Base-by-base conservation (phyloP, 2,797 vertebrate genomes). In the Anomalospiza imberbis region DNA sequence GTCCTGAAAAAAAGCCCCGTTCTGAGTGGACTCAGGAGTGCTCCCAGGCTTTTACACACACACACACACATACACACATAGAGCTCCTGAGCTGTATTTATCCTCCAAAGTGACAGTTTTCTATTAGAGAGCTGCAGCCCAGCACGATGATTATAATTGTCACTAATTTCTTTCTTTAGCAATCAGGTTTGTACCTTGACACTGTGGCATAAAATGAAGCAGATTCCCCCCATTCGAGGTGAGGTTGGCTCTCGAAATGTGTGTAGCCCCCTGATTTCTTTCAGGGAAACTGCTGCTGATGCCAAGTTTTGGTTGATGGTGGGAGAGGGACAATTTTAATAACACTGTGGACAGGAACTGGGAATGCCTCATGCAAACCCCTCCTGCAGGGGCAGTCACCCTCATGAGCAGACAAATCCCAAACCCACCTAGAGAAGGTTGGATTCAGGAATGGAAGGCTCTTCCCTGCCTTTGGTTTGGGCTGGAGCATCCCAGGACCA, bases 161-260 rank as follows among this genome's bases (percentile, higher is more conserved):
- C 79, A 67, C 88, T 95, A 94, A 94, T 95, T 93, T 91, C 68
- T 94, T 67, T 89, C 89, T 84, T 85, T 48, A 67, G 70, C 94
- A 91, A 86, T 94, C 62, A 83, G 25, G 91, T 89, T 50, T 67
- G 65, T 55, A 60, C 87, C 91, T 86, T 53, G 81, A 89, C 81
- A 58, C 34, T 2, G 13, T 6, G 47, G 76, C 36, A 66, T 3
- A 4, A 86, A 85, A 93, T 5, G 61, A 88, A 48, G 45, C 45
- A 31, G 57, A 17, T 55, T 11, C 16, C 6, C 13, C 15, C 17
- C 10, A 8, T n/a, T 11, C 22, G 1, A 60, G 76, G 60, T 40
- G 19, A 47, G 25, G 22, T 26, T 70, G 7, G 7, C 17, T 29
- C 44, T 48, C 0, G 0, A 65, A 77, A 24, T 8, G 12, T 36